A percentile compares a stretch with the other conserved stretches of the same genome.
Conservation (phyloP, 1,140 invertebrate genomes). For the Pygmarrhopalites habei region DNA sequence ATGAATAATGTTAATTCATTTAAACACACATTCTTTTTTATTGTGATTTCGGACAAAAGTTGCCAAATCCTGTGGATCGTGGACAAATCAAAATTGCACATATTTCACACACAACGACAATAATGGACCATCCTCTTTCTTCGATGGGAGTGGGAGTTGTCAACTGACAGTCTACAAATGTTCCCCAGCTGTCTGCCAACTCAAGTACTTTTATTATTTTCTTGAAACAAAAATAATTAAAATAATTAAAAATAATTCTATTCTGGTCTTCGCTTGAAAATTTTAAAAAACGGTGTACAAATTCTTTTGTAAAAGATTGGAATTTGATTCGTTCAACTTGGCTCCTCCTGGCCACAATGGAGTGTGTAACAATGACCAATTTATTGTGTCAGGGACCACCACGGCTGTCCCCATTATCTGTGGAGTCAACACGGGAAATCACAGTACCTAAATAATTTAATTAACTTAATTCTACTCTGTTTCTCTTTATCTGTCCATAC, state of each 20-base stretch:
- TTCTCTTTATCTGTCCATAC: no score
- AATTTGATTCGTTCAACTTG: constrained; percentile 67
- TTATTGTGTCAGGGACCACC: constrained; percentile 72
- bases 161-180: constrained; percentile 70
- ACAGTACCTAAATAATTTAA: no score
- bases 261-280: no score
- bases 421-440: constrained; percentile 70
- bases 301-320: constrained; percentile 62
- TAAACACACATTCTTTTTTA: no score
- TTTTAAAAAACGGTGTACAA: no score
- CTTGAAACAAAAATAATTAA: no score
- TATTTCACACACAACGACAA: constrained; percentile 77
- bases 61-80: constrained; percentile 64
- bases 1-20: no score
- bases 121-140: constrained; percentile 63
- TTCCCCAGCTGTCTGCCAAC: constrained; percentile 68
- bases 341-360: constrained; percentile 67
- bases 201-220: constrained; percentile 51
- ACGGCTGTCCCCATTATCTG: constrained; percentile 67
- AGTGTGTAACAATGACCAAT: constrained; percentile 73
- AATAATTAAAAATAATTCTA: no score
- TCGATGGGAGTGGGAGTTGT: constrained; percentile 69
- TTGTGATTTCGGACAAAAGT: constrained; percentile 49
- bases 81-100: constrained; percentile 67
- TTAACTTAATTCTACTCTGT: no score